These are phyloP conservation scores for Chelon auratus DNA, from an alignment of 2,797 vertebrate genomes.

Conservation along the genomic window DNA sequence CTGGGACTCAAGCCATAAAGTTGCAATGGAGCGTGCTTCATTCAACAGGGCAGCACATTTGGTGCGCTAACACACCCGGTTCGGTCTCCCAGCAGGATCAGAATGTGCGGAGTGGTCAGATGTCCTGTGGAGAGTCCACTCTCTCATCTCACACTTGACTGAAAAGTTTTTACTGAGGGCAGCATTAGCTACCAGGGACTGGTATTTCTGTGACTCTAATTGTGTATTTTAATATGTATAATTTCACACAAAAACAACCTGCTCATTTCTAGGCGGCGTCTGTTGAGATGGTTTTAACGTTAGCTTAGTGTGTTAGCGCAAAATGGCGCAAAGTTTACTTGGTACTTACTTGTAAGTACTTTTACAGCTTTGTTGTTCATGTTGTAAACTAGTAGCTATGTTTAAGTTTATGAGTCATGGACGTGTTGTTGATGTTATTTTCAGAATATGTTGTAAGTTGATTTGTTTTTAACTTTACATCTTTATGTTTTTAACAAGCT, in stretches of 20 bases:
- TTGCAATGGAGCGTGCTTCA: slow-evolving; percentile 62
- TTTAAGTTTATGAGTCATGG: no score
- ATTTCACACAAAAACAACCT: neutral
- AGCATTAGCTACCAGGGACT: neutral
- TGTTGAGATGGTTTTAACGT: no score
- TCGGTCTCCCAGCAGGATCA: slow-evolving; percentile 8
- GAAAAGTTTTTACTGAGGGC: slow-evolving; percentile 11
- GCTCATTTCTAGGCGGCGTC: neutral
- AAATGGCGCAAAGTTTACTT: no score
- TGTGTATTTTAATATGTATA: slow-evolving; percentile 8
- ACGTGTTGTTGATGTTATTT: no score
- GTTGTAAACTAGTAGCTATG: no score
- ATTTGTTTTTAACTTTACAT: no score
- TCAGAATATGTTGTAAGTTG: no score
- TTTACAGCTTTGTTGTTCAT: neutral
- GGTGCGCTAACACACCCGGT: slow-evolving; percentile 53
- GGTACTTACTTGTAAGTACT: no score
- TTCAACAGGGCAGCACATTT: slow-evolving; percentile 41
- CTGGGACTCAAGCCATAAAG: slow-evolving; percentile 60
- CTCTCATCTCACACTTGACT: slow-evolving; percentile 25
- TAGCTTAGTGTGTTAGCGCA: neutral
- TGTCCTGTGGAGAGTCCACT: slow-evolving; percentile 40
- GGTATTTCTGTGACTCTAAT: neutral
- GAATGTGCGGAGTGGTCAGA: slow-evolving; percentile 22
- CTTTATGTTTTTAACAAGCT: no score